Base-by-base conservation (phyloP, 2,113 vertebrate genomes). In the Silurus meridionalis region DNA sequence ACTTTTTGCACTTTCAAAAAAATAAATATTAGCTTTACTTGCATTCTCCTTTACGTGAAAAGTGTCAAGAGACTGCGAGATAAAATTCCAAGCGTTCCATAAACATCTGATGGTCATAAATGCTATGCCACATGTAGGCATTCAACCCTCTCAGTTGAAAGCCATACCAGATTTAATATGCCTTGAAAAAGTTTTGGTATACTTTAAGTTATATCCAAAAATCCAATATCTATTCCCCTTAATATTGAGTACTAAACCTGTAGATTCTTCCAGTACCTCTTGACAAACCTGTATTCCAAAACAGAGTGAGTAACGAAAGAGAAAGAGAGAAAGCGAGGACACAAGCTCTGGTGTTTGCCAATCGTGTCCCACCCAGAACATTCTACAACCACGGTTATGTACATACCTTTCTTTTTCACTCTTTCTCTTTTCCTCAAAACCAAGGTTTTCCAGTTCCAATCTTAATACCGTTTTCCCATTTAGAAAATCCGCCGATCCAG, bases 281-380 rank as follows among this genome's bases (percentile, higher is more conserved):
- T 50, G 71, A 74, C 50, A 23, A n/a, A 53, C 48, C 52, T 53
- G 8, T 52, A n/a, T 53, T 75, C 48, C 72, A 53, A 14, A 48
- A 48, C 17, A 74, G 71, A 74, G 71, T 52, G 72, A 75, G 48
- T 37, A 75, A 48, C 52, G 21, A 53, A 50, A 75, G 50, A 53
- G 50, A 77, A 25, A 25, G 23, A 77, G 74, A 77, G 50, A 77
- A 23, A 77, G 50, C 53, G 74, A 25, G 74, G 74, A 55, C 7
- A 11, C 6, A 57, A 77, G 23, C 91, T 91, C 87, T 92, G 91
- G 91, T 89, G 93, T 90, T 91, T 95, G 91, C 92, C 93, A 92
- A 81, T 90, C 87, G 89, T 92, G 93, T 94, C 92, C 92, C 92
- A 92, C 91, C 91, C 93, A 94, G 91, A 89, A 88, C 92, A 93